Conservation (phyloP, 1,140 invertebrate species). For the Apis mellifera region DNA sequence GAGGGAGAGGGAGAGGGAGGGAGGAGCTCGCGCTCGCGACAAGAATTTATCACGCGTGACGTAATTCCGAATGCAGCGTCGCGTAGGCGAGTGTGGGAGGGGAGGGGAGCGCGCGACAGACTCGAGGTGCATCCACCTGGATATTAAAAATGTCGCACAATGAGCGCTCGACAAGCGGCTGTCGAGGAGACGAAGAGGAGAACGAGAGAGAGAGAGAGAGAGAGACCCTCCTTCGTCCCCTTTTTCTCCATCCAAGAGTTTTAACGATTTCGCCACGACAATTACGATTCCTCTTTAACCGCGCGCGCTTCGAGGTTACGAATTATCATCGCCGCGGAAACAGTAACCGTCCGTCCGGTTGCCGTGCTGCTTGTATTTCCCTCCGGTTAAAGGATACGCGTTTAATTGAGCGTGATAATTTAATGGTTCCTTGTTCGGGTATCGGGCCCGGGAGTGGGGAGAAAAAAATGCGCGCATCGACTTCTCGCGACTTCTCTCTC, state of each 20-base stretch:
- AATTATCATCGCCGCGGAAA: constrained; percentile 56
- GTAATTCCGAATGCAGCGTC: constrained; percentile 67
- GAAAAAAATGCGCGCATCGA: constrained; percentile 42
- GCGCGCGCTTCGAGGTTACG: constrained; percentile 41
- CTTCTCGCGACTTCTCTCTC: constrained; percentile 17
- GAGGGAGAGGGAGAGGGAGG: too few relatives aligned
- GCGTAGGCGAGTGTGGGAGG: constrained; percentile 20
- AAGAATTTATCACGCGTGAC: constrained; percentile 71
- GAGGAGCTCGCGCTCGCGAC: constrained; percentile 22
- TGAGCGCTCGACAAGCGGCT: constrained; percentile 66
- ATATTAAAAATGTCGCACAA: constrained; percentile 77
- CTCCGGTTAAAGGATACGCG: constrained; percentile 35
- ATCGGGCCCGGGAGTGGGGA: constrained; percentile 13
- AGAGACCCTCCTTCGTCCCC: constrained; percentile 38
- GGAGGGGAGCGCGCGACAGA: constrained; percentile 28
- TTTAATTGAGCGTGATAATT: constrained; percentile 51
- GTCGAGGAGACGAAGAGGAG: not conserved
- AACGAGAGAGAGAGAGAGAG: not conserved
- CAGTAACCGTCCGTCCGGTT: constrained; percentile 34
- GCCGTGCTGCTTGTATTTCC: constrained; percentile 23
- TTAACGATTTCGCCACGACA: constrained; percentile 69
- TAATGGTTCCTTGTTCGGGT: constrained; percentile 52
- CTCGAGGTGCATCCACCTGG: constrained; percentile 75
- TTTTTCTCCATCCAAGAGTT: constrained; percentile 63
- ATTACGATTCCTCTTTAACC: constrained; percentile 55